Percentiles rank a stretch among this genome's conserved stretches.
phyloP scores from a whole-genome alignment of 2,113 vertebrate genomes.

The Vulpes lagopus region DNA sequence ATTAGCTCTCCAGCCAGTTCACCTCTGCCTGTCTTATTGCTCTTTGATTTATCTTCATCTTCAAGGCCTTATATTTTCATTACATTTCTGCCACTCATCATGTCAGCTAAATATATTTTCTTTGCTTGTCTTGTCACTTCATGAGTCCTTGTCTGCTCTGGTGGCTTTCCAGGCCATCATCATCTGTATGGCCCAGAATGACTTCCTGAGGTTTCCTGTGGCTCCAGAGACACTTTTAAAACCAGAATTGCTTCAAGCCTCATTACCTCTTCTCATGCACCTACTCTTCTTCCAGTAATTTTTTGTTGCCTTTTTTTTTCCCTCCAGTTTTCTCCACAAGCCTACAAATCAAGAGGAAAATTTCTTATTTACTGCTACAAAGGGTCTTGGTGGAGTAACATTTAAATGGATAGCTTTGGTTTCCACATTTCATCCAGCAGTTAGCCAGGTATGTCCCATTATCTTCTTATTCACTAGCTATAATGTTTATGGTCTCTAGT shows the following conservation, averaged over 20 bases:
- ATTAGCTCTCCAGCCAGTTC: not conserved
- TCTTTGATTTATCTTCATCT: not conserved
- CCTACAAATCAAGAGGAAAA: not conserved
- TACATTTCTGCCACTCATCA: not conserved
- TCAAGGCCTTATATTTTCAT: slow-evolving; percentile 47
- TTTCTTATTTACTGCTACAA: not conserved
- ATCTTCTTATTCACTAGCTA: not conserved
- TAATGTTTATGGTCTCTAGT: not conserved
- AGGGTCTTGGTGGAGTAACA: not conserved
- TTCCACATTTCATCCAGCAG: not conserved
- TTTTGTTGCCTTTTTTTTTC: not conserved
- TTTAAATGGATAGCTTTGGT: not conserved
- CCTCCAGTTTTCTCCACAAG: not conserved
- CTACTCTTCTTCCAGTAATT: not conserved
- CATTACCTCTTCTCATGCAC: not conserved
- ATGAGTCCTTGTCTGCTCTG: not conserved
- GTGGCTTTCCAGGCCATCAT: not conserved
- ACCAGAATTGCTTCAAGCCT: not conserved
- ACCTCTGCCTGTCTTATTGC: not conserved
- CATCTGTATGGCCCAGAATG: not conserved
- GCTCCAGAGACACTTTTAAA: not conserved
- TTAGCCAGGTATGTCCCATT: not conserved
- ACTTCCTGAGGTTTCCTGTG: not conserved
- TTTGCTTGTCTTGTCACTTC: slow-evolving; percentile 40
- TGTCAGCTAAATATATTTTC: slow-evolving; percentile 40